Conservation (phyloP, 2,888 invertebrate species). For the Podotricha telesiphe region DNA sequence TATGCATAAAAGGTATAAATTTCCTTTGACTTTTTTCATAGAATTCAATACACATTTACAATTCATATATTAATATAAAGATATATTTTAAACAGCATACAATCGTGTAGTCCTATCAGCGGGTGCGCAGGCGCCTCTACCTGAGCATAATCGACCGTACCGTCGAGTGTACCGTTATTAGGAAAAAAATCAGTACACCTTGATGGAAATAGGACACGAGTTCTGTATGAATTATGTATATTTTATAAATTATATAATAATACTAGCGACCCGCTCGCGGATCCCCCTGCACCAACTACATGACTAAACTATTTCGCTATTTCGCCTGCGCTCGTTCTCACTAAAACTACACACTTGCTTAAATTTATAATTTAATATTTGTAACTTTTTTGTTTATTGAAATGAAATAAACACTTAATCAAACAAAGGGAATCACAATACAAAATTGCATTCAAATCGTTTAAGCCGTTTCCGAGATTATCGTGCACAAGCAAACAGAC, state of each 20-base stretch:
- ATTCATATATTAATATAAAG: conserved; percentile 1
- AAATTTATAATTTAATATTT: too few species aligned
- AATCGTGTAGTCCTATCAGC: conserved; percentile 36
- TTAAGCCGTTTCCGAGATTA: too few species aligned
- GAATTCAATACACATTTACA: not conserved
- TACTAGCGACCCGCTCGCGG: too few species aligned
- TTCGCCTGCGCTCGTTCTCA: too few species aligned
- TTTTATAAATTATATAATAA: not conserved
- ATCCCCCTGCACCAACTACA: too few species aligned
- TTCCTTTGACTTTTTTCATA: not conserved
- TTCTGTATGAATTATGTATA: conserved; percentile 20
- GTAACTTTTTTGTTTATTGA: too few species aligned
- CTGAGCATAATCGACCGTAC: conserved; percentile 44
- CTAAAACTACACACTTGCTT: too few species aligned
- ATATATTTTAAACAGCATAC: conserved; percentile 13
- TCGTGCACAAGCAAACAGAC: too few species aligned
- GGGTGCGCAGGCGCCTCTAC: conserved; percentile 53
- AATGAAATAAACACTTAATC: too few species aligned
- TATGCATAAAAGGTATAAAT: not conserved
- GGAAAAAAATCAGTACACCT: conserved; percentile 35
- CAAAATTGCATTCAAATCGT: too few species aligned
- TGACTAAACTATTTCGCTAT: too few species aligned
- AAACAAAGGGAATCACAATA: too few species aligned
- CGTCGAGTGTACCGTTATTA: conserved; percentile 42
- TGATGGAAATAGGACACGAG: conserved; percentile 30